A percentile compares a stretch with the other conserved stretches of the same genome.
These are phyloP conservation scores for Chrysotoxum bicinctum DNA, from an alignment of 2,888 invertebrate species.

Conservation along the genomic window DNA sequence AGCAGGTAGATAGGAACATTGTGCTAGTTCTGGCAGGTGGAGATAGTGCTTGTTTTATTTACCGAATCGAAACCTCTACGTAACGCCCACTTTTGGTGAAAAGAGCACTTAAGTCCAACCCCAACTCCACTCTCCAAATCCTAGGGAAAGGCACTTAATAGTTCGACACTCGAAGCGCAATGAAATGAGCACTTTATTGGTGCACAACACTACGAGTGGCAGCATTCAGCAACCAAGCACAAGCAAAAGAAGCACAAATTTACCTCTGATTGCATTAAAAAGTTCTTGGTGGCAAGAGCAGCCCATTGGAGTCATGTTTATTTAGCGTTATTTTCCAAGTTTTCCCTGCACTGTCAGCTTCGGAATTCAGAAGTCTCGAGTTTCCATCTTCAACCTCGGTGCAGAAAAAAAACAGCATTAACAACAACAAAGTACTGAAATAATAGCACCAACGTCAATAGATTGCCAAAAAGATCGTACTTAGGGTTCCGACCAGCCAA, in stretches of 20 bases:
- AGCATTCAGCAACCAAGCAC: slow-evolving; percentile 46
- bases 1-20: slow-evolving; percentile 18
- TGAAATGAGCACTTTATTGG: slow-evolving; percentile 68
- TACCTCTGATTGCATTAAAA: slow-evolving; percentile 68
- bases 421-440: slow-evolving; percentile 23
- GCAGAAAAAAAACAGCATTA: neutral
- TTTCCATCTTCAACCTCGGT: neutral
- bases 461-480: slow-evolving; percentile 41
- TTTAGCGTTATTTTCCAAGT: slow-evolving; percentile 58
- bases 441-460: slow-evolving; percentile 59
- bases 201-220: slow-evolving; percentile 47
- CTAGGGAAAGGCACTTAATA: slow-evolving; percentile 51
- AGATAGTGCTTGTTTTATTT: slow-evolving; percentile 47
- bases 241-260: slow-evolving; percentile 34
- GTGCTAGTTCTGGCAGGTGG: slow-evolving; percentile 15
- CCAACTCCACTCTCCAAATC: neutral
- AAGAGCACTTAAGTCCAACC: slow-evolving; percentile 57
- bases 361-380: slow-evolving; percentile 27
- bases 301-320: slow-evolving; percentile 54
- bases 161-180: slow-evolving; percentile 60
- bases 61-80: slow-evolving; percentile 38
- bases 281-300: slow-evolving; percentile 26
- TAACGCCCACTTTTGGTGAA: slow-evolving; percentile 39
- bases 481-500: slow-evolving; percentile 1
- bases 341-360: slow-evolving; percentile 34